A percentile compares a stretch with the other conserved stretches of the same genome.
Conservation (phyloP, 2,113 vertebrate genomes). For the Capreolus pygargus region DNA sequence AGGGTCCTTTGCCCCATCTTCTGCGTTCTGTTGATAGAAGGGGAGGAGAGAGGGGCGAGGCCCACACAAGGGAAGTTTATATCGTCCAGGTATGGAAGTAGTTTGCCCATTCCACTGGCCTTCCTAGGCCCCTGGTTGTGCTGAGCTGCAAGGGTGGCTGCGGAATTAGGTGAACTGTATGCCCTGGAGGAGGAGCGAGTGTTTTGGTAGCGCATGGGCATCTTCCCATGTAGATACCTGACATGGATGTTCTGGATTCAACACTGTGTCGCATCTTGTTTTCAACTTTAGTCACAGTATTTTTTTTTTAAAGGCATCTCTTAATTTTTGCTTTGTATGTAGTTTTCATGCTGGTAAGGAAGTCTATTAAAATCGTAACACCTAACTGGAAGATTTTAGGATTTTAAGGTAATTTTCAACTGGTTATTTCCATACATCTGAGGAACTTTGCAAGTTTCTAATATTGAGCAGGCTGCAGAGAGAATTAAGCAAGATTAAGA, state of each 20-base stretch:
- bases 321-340: background rate
- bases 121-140: background rate
- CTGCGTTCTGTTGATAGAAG: rapidly evolving
- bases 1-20: too few relatives aligned
- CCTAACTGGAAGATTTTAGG: background rate
- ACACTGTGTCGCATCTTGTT: background rate
- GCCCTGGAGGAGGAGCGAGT: background rate
- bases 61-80: background rate
- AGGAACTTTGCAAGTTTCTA: background rate
- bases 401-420: background rate
- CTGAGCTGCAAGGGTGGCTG: background rate
- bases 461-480: background rate
- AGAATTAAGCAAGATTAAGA: background rate
- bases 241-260: background rate
- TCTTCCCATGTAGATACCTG: too few relatives aligned
- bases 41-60: background rate
- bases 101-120: too few relatives aligned
- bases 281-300: background rate
- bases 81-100: too few relatives aligned
- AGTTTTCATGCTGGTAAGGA: background rate
- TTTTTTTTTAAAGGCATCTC: background rate
- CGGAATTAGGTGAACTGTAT: background rate
- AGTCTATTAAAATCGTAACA: background rate
- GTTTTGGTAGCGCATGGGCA: background rate
- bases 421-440: background rate